Evolutionary conservation across 2,797 vertebrate genomes (phyloP).

Genomic region (Enteromius thamalakanensis): DNA sequence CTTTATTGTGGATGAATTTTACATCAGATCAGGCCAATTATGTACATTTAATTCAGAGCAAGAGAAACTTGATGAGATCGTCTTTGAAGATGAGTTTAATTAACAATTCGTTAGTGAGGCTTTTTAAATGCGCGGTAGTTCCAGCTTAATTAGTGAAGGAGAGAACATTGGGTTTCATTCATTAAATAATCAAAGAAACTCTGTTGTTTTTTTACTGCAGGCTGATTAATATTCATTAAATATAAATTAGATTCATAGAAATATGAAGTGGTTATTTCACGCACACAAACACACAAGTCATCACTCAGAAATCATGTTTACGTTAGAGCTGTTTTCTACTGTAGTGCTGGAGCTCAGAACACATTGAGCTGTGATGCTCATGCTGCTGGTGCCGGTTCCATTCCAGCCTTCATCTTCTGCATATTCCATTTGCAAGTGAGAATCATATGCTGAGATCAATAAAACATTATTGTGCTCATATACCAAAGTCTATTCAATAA

Average conservation of each 20-base stretch:
- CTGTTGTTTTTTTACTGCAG: constrained; percentile 22
- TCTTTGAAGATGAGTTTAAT: constrained; percentile 59
- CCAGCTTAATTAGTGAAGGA: constrained; percentile 52
- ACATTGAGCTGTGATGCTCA: not conserved
- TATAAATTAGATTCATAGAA: constrained; percentile 13
- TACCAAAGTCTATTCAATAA: not conserved
- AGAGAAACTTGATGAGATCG: constrained; percentile 49
- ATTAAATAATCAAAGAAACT: constrained; percentile 48
- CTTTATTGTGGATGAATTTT: constrained; percentile 28
- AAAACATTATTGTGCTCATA: too few species aligned
- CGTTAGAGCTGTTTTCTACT: not conserved
- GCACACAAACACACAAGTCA: not conserved
- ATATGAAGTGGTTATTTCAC: not conserved
- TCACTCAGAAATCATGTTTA: not conserved
- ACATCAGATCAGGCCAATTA: constrained; percentile 50
- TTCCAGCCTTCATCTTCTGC: not conserved
- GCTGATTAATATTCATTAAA: constrained; percentile 28
- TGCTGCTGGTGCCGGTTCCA: not conserved
- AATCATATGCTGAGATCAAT: not conserved
- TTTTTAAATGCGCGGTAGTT: constrained; percentile 55
- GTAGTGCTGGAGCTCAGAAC: not conserved
- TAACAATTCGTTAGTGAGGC: constrained; percentile 29
- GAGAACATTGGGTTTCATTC: constrained; percentile 41
- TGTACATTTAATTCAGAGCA: constrained; percentile 27
- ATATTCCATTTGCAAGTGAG: not conserved